These are phyloP conservation scores for Chironomus striatipennis DNA, from an alignment of 1,140 invertebrate genomes.

Conservation along the genomic window DNA sequence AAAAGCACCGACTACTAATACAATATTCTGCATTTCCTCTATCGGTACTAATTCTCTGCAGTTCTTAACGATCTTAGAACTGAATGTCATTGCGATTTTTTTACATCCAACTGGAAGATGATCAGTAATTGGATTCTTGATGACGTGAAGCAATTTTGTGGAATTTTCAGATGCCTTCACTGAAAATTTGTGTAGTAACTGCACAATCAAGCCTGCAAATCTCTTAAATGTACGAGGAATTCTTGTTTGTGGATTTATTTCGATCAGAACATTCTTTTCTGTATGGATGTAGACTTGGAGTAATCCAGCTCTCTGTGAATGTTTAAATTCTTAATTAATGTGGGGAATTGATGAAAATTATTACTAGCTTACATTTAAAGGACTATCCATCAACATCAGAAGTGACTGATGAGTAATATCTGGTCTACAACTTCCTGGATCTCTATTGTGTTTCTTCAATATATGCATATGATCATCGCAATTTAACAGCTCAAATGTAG, in stretches of 20 bases:
- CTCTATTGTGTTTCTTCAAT: conserved; percentile 74
- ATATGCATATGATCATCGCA: conserved; percentile 86
- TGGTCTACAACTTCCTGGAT: conserved; percentile 76
- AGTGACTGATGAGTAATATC: conserved; percentile 95
- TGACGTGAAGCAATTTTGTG: conserved; percentile 90
- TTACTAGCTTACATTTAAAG: conserved; percentile 56
- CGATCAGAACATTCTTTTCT: conserved; percentile 93
- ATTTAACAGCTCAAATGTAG: conserved; percentile 83
- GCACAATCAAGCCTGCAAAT: conserved; percentile 97
- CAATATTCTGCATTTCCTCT: conserved; percentile 69
- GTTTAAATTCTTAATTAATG: no score
- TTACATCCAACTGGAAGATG: conserved; percentile 92
- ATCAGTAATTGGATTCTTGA: conserved; percentile 92
- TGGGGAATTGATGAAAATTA: no score
- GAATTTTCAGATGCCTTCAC: conserved; percentile 82
- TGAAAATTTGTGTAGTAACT: conserved; percentile 89
- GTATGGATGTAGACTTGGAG: conserved; percentile 93
- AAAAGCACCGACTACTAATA: conserved; percentile 92
- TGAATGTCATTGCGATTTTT: conserved; percentile 88
- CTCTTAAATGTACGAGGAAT: conserved; percentile 97
- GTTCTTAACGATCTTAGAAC: conserved; percentile 65
- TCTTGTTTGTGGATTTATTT: conserved; percentile 96
- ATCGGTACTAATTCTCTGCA: conserved; percentile 70
- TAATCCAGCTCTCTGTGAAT: conserved; percentile 57
- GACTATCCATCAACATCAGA: conserved; percentile 93